phyloP scores from a whole-genome alignment of 2,888 invertebrate genomes.

The Junonia oenone region DNA sequence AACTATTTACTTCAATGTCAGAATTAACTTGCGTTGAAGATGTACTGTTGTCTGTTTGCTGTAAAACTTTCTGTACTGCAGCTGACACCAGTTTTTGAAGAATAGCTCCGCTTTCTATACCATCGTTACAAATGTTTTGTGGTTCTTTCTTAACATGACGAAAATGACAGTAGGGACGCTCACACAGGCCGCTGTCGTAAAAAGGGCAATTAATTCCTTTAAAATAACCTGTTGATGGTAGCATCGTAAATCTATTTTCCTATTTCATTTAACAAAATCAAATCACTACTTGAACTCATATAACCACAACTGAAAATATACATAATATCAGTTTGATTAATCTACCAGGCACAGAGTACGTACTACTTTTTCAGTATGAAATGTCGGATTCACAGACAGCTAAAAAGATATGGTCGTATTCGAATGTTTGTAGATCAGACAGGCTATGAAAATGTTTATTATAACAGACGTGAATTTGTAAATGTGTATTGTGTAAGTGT shows the following conservation, averaged over 20 bases:
- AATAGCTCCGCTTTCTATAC: constrained; percentile 70
- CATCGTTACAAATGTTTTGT: constrained; percentile 55
- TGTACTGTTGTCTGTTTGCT: constrained; percentile 58
- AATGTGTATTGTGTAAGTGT: no score
- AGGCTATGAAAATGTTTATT: no score
- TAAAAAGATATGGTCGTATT: no score
- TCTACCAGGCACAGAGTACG: constrained; percentile 12
- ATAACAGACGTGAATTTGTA: no score
- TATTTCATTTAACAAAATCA: constrained; percentile 24
- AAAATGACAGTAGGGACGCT: constrained; percentile 95
- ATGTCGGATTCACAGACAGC: constrained; percentile 5
- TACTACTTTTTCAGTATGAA: constrained; percentile 1
- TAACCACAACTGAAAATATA: constrained; percentile 21
- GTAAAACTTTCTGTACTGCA: constrained; percentile 81
- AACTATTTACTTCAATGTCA: constrained; percentile 29
- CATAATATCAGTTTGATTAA: constrained; percentile 11
- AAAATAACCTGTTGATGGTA: constrained; percentile 94
- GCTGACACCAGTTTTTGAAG: constrained; percentile 81
- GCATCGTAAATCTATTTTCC: constrained; percentile 78
- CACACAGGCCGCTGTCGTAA: constrained; percentile 88
- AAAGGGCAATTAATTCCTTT: constrained; percentile 92
- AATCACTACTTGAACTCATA: constrained; percentile 1
- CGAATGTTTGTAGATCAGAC: no score
- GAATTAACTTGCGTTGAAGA: constrained; percentile 33
- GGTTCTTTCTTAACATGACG: constrained; percentile 89